phyloP scores from a whole-genome alignment of 2,888 invertebrate species.

The Pherbina coryleti region DNA sequence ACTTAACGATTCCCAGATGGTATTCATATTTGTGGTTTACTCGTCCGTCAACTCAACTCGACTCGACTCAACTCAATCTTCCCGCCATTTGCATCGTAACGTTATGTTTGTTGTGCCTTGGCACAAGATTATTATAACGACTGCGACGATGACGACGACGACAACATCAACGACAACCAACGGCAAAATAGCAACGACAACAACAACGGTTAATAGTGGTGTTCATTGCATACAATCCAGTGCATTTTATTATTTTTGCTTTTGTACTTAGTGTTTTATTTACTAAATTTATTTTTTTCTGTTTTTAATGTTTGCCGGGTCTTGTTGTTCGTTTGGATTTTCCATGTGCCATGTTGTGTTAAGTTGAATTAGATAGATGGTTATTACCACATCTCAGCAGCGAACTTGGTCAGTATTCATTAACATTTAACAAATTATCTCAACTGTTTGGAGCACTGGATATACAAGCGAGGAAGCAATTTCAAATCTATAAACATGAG shows the following conservation, averaged over 20 bases:
- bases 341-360: neutral
- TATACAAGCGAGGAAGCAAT: neutral
- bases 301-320: too few species aligned
- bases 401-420: neutral
- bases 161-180: constrained; percentile 9
- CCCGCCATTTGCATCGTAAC: constrained; percentile 21
- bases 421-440: constrained; percentile 8
- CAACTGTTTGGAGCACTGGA: neutral
- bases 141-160: constrained; percentile 4
- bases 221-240: constrained; percentile 20
- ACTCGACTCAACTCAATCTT: constrained; percentile 17
- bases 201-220: neutral
- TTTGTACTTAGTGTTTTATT: neutral
- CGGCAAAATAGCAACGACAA: neutral
- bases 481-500: too few species aligned
- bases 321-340: too few species aligned
- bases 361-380: constrained; percentile 1
- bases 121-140: constrained; percentile 29
- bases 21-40: neutral
- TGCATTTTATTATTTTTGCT: constrained; percentile 25
- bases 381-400: neutral
- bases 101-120: constrained; percentile 1
- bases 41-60: neutral
- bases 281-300: neutral
- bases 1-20: neutral